These are phyloP conservation scores for Littorina saxatilis DNA, from an alignment of 1,140 invertebrate genomes.

Conservation along the genomic window DNA sequence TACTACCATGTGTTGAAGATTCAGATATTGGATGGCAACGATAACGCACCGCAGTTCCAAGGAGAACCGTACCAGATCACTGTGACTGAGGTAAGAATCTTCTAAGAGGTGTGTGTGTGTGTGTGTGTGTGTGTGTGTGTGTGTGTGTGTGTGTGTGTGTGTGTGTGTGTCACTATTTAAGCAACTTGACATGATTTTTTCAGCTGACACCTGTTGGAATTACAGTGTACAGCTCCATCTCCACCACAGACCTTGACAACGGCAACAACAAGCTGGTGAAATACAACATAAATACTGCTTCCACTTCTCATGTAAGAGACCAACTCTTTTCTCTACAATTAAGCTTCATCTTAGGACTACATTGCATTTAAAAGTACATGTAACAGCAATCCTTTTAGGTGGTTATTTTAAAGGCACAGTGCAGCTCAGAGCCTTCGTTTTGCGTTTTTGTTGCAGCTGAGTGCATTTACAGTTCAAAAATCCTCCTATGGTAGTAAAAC, in stretches of 20 bases:
- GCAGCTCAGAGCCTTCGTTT: no score
- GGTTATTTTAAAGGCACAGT: no score
- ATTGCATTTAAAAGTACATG: no score
- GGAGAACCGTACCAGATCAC: slow-evolving; percentile 21
- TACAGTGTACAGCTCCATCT: slow-evolving; percentile 38
- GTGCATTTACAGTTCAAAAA: no score
- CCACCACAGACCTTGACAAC: slow-evolving; percentile 41
- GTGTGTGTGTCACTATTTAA: no score
- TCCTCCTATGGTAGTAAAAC: no score
- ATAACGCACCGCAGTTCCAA: slow-evolving; percentile 47
- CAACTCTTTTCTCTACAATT: no score
- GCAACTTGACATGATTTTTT: not conserved
- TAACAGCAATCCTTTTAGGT: no score
- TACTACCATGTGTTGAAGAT: slow-evolving; percentile 34
- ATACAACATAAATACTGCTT: not conserved
- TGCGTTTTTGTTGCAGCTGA: no score
- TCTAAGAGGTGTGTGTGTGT: not conserved
- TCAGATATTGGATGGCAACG: slow-evolving; percentile 50
- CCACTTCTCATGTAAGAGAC: not conserved
- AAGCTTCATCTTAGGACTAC: no score
- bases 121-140: not conserved
- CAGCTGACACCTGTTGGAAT: slow-evolving; percentile 42
- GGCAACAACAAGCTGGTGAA: slow-evolving; percentile 27
- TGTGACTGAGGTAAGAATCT: slow-evolving; percentile 48
- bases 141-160: no score